Conservation (phyloP, 2,888 invertebrate species). For the Ctena decussata region DNA sequence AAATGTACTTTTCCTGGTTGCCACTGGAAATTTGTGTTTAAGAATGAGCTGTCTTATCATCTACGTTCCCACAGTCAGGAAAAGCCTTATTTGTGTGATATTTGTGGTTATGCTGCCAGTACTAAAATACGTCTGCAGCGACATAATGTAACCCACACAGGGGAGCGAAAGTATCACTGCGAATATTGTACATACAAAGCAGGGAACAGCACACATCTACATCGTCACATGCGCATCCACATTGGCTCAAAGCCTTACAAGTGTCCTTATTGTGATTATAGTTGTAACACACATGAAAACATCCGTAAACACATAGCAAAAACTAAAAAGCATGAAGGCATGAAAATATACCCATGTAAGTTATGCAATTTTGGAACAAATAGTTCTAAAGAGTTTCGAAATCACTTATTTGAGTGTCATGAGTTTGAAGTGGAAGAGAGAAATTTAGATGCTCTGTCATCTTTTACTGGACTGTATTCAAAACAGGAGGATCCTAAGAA, state of each 20-base stretch:
- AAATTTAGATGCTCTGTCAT: slow-evolving; percentile 73
- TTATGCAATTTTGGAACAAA: slow-evolving; percentile 91
- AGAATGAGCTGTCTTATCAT: slow-evolving; percentile 95
- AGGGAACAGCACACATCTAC: slow-evolving; percentile 83
- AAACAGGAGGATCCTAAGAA: slow-evolving; percentile 74
- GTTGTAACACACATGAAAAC: slow-evolving; percentile 91
- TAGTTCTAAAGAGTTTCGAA: slow-evolving; percentile 90
- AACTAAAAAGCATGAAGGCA: slow-evolving; percentile 93
- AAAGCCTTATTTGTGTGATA: slow-evolving; percentile 94
- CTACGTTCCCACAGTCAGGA: slow-evolving; percentile 94
- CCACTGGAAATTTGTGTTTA: slow-evolving; percentile 94
- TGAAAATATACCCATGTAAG: slow-evolving; percentile 93
- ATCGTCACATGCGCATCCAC: slow-evolving; percentile 86
- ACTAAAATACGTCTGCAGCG: slow-evolving; percentile 83
- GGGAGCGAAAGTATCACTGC: slow-evolving; percentile 85
- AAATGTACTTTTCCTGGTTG: slow-evolving; percentile 93
- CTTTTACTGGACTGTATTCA: slow-evolving; percentile 79
- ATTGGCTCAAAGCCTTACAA: slow-evolving; percentile 86
- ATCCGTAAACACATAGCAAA: slow-evolving; percentile 94
- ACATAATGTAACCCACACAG: slow-evolving; percentile 85
- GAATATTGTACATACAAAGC: slow-evolving; percentile 86
- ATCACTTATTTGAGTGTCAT: slow-evolving; percentile 90
- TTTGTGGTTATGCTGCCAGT: slow-evolving; percentile 92
- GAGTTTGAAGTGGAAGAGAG: slow-evolving; percentile 68
- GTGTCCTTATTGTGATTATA: slow-evolving; percentile 90